Evolutionary conservation across 2,113 vertebrate species (phyloP), one percentile per base, ranked within the genome.

Genomic region (Platysteira castanea): DNA sequence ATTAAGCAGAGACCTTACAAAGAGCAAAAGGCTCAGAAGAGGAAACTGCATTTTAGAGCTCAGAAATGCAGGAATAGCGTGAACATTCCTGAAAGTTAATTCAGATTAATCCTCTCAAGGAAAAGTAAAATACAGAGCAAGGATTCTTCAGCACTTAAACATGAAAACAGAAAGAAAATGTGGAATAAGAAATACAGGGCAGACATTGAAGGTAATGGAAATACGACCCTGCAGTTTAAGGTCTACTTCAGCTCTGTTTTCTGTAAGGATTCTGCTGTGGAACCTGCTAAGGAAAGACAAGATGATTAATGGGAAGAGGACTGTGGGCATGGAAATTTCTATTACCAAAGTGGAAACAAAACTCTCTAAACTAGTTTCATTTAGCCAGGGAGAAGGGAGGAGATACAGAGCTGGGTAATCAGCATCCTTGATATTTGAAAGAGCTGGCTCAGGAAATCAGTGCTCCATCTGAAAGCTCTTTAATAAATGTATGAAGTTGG

Each of bases 401-500:
- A 89, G 89, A 73, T 92, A 64, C 30, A 54, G 87, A 95, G 84
- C 69, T 4, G 41, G 81, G 49, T 92, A 95, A 89, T 97, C 87
- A 84, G 64, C 84, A 87, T 96, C 68, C 87, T 75, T 93, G 91
- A 70, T 95, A 78, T 92, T 78, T 63, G 83, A 96, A 96, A 95
- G 74, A 92, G 81, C 77, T 97, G 81, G 91, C 91, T 95, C 84
- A 91, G 91, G 91, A 94, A 91, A 91, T 89, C 84, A 49, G 84
- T 56, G 81, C 69, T 95, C 41, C 78, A 69, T 95, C 91, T 95
- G 91, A 71, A 82, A 84, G 69, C 89, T 91, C 69, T 95, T 95
- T 93, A 95, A 95, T 94, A 94, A 96, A 95, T 96, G 84, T 33
- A 93, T 95, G 87, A 95, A 87, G 85, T 89, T 94, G 91, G 74